A percentile compares a stretch with the other conserved stretches of the same genome.
Conservation (phyloP, 2,888 invertebrate genomes). For the Homarus gammarus region DNA sequence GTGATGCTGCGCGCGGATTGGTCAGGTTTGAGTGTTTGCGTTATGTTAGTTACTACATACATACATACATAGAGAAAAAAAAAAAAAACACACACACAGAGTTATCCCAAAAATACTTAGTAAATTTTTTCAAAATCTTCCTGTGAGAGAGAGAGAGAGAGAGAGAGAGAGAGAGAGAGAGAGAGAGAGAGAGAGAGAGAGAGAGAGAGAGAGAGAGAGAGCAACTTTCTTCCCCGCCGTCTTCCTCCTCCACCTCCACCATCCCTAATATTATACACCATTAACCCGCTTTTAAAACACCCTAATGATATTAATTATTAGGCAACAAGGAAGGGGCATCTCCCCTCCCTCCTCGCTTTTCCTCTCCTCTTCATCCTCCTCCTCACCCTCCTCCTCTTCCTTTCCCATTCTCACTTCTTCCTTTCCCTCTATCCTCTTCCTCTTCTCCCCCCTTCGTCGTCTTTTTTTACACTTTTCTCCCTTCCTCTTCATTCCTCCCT, state of each 20-base stretch:
- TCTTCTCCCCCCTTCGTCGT: neutral
- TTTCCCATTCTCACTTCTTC: neutral
- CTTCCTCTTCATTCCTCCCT: neutral
- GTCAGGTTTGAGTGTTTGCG: neutral
- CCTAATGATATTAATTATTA: slow-evolving; percentile 35
- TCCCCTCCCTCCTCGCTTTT: neutral
- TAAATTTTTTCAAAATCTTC: no score
- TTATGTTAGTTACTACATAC: no score
- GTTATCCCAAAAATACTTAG: no score
- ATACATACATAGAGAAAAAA: no score
- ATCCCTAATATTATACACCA: no score
- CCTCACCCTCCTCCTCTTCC: neutral
- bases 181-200: no score
- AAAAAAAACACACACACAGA: no score
- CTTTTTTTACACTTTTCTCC: neutral
- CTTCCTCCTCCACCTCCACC: no score
- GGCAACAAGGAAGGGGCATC: neutral
- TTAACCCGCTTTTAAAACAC: neutral
- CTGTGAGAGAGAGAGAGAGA: no score
- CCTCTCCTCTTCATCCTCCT: neutral
- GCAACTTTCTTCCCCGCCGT: no score
- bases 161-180: no score
- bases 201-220: no score
- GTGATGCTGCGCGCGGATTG: neutral
- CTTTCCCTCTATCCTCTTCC: neutral